Percentiles rank a stretch among this genome's conserved stretches.
Evolutionary conservation across 1,140 invertebrate species (phyloP).

Genomic region (Sitobion miscanthi): DNA sequence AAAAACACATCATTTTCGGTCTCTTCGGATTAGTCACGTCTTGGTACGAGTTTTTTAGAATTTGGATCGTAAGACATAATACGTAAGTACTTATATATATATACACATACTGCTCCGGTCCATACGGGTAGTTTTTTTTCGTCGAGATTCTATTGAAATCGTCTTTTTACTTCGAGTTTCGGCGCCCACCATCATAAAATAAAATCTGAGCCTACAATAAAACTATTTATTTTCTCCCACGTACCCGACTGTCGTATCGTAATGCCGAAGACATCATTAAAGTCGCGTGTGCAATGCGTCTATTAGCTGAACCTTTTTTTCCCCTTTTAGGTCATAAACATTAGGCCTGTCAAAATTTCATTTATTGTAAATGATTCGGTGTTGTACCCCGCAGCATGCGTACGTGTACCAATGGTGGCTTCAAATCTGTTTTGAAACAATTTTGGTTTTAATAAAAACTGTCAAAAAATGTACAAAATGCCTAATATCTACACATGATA

Average conservation of each 20-base stretch:
- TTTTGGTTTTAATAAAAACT: not conserved
- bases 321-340: conserved; percentile 10
- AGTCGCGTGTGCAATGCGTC: not conserved
- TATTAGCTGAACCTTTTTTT: conserved; percentile 32
- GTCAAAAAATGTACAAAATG: not conserved
- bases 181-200: conserved; percentile 25
- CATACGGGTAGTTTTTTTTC: not conserved
- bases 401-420: not conserved
- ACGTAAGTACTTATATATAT: not conserved
- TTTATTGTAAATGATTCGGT: not conserved
- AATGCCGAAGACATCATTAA: conserved; percentile 23
- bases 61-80: not conserved
- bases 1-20: not conserved
- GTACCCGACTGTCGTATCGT: not conserved
- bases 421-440: not conserved
- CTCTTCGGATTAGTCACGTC: conserved; percentile 32
- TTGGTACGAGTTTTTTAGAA: conserved; percentile 3
- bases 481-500: too few relatives aligned
- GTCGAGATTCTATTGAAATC: conserved; percentile 12
- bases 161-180: conserved; percentile 12
- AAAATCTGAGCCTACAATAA: not conserved
- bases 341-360: not conserved
- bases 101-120: not conserved
- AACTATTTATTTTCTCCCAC: conserved; percentile 35
- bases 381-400: not conserved